Percentiles rank a stretch among this genome's conserved stretches.
phyloP scores from a whole-genome alignment of 2,797 vertebrate genomes.

The Alfaro cultratus region DNA sequence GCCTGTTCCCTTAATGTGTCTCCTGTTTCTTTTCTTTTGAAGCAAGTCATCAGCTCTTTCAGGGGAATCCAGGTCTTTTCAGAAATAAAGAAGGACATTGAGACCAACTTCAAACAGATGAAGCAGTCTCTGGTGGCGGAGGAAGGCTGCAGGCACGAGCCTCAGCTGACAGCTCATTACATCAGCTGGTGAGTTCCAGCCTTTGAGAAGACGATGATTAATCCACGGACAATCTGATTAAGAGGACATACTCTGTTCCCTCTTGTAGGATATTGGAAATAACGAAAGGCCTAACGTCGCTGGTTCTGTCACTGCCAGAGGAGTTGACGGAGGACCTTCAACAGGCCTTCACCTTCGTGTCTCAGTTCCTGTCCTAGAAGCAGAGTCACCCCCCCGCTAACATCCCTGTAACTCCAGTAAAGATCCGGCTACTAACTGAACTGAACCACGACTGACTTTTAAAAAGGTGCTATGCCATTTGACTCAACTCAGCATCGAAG shows the following conservation, averaged over 20 bases:
- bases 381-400: constrained; percentile 24
- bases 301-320: constrained; percentile 78
- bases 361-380: constrained; percentile 73
- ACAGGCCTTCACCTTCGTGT: constrained; percentile 77
- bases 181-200: constrained; percentile 79
- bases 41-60: constrained; percentile 86
- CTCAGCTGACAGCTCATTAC: constrained; percentile 81
- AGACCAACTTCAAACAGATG: constrained; percentile 86
- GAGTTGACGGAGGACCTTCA: constrained; percentile 82
- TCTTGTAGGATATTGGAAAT: constrained; percentile 79
- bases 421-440: constrained; percentile 27
- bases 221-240: constrained; percentile 8
- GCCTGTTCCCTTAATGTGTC: not conserved
- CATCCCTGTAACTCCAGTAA: constrained; percentile 1
- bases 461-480: constrained; percentile 69
- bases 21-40: constrained; percentile 3
- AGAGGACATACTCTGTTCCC: constrained; percentile 10
- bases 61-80: constrained; percentile 77
- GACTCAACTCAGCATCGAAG: constrained; percentile 19
- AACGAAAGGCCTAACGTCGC: constrained; percentile 76
- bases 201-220: not conserved
- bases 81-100: constrained; percentile 82
- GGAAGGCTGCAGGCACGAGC: constrained; percentile 80
- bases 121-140: constrained; percentile 80
- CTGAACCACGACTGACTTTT: constrained; percentile 23